Evolutionary conservation across 2,888 invertebrate genomes (phyloP), one percentile per base, ranked within the genome.

Genomic region (Acrobasis repandana): DNA sequence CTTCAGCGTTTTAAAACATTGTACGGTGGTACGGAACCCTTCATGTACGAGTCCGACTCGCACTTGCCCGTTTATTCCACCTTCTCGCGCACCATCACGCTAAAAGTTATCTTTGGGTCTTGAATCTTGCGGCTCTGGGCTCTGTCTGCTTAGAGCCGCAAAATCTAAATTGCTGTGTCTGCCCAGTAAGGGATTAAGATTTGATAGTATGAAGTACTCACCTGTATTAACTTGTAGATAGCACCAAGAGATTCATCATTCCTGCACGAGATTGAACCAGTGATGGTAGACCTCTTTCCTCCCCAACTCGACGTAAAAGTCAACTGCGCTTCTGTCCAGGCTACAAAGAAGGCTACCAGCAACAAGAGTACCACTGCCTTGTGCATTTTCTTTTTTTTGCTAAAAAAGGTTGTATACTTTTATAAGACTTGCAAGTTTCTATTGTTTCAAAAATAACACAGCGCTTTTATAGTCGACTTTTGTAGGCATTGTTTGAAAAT

Each of bases 301-400:
- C 85, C 93, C 94, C 94, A 94, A 59, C 88, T 90, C 0, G 94
- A 93, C 0, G 93, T 93, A 74, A 94, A 94, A 5, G 93, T 94
- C 46, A 94, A 75, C 72, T 94, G 94, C 0, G 88, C 93, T 1
- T 86, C 80, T 16, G 54, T 38, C 54, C 54, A 54, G 11, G 54
- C 54, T 11, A 54, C 20, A 38, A 85, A 54, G 68, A 82, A 86
- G 9, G 82, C 84, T 47, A 84, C 65, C 56, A 90, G 50, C 34
- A 86, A 65, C 16, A 84, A 61, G 15, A 83, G 66, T 33, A 82
- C 63, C 56, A 76, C 63, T 34, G 75, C 50, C 65, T 83, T 84
- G 65, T 79, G 74, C 88, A 88, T 86, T 57, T 71, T 83, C 62
- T 54, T 14, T 20, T 18, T 36, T 20, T 51, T 51, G n/a, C 10